Evolutionary conservation across 2,797 vertebrate genomes (phyloP).

Genomic region (Onychomys torridus): DNA sequence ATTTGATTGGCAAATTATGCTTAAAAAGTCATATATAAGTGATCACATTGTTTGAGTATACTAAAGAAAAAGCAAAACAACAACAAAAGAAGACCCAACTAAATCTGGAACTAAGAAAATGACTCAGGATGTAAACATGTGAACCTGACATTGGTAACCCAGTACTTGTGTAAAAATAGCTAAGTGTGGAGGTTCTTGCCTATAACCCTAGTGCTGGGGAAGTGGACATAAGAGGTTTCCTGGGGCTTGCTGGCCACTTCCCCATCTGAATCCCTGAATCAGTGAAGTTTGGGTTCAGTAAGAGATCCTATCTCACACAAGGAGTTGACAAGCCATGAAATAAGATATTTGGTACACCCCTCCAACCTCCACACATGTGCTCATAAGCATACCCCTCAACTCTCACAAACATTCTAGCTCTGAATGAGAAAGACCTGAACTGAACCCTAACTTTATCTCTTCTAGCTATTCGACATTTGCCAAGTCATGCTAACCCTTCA

Average conservation of each 20-base stretch:
- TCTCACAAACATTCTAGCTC: background rate
- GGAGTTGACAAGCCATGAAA: too few relatives aligned
- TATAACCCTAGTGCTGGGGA: background rate
- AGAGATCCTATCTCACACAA: background rate
- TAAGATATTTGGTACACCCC: accelerated
- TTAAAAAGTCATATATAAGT: background rate
- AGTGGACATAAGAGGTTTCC: too few relatives aligned
- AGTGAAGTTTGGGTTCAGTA: background rate
- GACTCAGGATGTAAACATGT: too few relatives aligned
- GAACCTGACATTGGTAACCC: too few relatives aligned
- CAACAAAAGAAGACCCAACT: background rate
- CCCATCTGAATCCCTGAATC: background rate
- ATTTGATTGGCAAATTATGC: background rate
- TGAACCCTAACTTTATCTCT: background rate
- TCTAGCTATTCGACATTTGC: background rate
- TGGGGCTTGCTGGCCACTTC: background rate
- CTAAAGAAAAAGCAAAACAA: background rate
- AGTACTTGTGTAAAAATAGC: background rate
- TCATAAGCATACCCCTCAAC: background rate
- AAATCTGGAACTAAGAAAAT: background rate
- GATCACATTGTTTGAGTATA: background rate
- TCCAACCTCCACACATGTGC: background rate
- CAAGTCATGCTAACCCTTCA: background rate
- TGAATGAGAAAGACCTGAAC: background rate
- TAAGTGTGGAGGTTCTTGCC: too few relatives aligned